These are phyloP conservation scores for Trichonephila inaurata DNA, from an alignment of 1,140 invertebrate species.

Conservation along the genomic window DNA sequence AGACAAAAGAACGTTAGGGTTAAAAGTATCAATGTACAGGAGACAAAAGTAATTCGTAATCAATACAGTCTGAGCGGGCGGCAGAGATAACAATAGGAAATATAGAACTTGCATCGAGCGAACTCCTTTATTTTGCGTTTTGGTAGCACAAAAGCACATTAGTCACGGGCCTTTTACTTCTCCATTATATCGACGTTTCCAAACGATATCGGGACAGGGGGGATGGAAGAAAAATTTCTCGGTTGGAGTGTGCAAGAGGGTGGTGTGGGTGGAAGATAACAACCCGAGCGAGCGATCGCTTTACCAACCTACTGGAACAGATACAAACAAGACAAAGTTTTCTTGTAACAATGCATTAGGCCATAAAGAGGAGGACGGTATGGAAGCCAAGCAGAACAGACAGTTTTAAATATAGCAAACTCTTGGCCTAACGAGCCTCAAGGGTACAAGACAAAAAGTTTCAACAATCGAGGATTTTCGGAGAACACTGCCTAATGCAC, in stretches of 20 bases:
- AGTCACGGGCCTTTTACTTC: conserved; percentile 60
- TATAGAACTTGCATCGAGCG: not conserved
- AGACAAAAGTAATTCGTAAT: conserved; percentile 69
- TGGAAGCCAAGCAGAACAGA: too few species aligned
- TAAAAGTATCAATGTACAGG: not conserved
- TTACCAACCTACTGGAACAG: conserved; percentile 16
- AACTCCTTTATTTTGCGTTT: conserved; percentile 9
- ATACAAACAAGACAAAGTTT: conserved; percentile 26
- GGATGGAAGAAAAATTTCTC: conserved; percentile 22
- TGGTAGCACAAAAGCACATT: conserved; percentile 11
- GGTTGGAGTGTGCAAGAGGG: not conserved
- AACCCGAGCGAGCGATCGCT: not conserved
- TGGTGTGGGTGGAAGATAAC: not conserved
- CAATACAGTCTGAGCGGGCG: not conserved
- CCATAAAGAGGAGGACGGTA: too few species aligned
- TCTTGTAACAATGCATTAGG: conserved; percentile 10
- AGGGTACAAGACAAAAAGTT: not conserved
- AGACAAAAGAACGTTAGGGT: not conserved
- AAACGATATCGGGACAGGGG: conserved; percentile 16
- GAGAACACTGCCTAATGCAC: not conserved
- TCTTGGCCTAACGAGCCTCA: not conserved
- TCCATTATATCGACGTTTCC: conserved; percentile 37
- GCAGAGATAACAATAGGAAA: conserved; percentile 53
- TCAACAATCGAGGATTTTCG: not conserved
- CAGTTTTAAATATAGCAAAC: not conserved